Conservation (phyloP, 2,113 vertebrate species). For the Cololabis saira region DNA sequence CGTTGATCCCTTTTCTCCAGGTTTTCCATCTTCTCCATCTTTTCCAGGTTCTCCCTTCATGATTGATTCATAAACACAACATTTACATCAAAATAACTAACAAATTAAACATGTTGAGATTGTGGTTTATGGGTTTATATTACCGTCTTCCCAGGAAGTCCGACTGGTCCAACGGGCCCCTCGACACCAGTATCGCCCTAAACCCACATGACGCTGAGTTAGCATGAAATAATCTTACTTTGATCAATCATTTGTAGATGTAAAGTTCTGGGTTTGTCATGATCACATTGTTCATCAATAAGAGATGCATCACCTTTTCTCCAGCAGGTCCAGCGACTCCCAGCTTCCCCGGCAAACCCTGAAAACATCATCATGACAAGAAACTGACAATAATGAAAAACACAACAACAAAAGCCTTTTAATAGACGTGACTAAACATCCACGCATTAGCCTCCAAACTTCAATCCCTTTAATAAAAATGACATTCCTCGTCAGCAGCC, state of each 20-base stretch:
- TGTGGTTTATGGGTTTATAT: conserved; percentile 16
- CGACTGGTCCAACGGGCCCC: conserved; percentile 74
- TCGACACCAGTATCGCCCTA: conserved; percentile 78
- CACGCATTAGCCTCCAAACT: no score
- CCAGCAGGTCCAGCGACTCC: conserved; percentile 75
- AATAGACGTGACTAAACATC: no score
- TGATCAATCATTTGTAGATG: not conserved
- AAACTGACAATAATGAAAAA: no score
- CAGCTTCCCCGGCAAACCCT: conserved; percentile 83
- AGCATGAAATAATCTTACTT: not conserved
- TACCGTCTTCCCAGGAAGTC: conserved; percentile 80
- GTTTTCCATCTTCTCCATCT: conserved; percentile 75
- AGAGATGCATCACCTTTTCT: conserved; percentile 63
- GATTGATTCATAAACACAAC: not conserved
- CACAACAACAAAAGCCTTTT: no score
- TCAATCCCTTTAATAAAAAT: no score
- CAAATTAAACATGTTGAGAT: not conserved
- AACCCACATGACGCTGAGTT: conserved; percentile 12
- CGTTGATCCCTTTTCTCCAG: conserved; percentile 77
- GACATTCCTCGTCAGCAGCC: no score
- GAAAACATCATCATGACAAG: conserved; percentile 1
- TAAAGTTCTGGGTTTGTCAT: conserved; percentile 6
- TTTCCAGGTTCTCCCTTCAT: conserved; percentile 75
- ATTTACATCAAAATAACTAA: not conserved
- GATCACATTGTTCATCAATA: conserved; percentile 15